These are phyloP conservation scores for Erynnis tages DNA, from an alignment of 2,888 invertebrate genomes.

Conservation along the genomic window DNA sequence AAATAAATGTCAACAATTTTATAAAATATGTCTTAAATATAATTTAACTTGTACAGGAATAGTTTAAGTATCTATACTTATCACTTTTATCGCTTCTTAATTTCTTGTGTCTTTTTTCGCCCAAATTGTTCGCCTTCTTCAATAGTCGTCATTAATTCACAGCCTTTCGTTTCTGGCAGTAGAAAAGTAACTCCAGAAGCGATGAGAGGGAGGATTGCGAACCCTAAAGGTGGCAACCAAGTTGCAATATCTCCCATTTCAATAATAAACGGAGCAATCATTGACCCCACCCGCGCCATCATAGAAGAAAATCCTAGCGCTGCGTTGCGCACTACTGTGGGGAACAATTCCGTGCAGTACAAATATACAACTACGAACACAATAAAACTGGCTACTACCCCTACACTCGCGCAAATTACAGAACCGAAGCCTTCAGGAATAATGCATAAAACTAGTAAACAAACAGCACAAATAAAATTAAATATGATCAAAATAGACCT, in stretches of 20 bases:
- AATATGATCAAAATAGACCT: conserved; percentile 84
- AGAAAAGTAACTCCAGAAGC: conserved; percentile 77
- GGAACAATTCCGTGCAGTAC: conserved; percentile 93
- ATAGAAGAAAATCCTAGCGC: conserved; percentile 95
- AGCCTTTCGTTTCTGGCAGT: conserved; percentile 90
- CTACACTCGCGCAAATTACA: conserved; percentile 85
- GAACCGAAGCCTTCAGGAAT: conserved; percentile 67
- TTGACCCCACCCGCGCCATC: conserved; percentile 92
- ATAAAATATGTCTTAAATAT: no score
- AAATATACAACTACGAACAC: conserved; percentile 93
- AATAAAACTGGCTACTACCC: conserved; percentile 91
- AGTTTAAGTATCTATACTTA: no score
- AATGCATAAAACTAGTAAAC: conserved; percentile 82
- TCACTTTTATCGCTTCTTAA: conserved; percentile 21
- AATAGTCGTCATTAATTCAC: conserved; percentile 88
- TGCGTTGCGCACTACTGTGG: conserved; percentile 92
- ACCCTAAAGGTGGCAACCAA: conserved; percentile 86
- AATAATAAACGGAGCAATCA: conserved; percentile 91
- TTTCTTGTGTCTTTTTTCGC: conserved; percentile 41
- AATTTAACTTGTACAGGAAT: no score
- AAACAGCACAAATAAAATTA: conserved; percentile 82
- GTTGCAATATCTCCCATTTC: conserved; percentile 69
- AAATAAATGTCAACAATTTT: no score
- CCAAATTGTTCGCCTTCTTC: conserved; percentile 87
- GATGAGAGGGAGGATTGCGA: conserved; percentile 85